Evolutionary conservation across 1,140 invertebrate species (phyloP), one percentile per base, ranked within the genome.

Genomic region (Tetramorium simillimum): DNA sequence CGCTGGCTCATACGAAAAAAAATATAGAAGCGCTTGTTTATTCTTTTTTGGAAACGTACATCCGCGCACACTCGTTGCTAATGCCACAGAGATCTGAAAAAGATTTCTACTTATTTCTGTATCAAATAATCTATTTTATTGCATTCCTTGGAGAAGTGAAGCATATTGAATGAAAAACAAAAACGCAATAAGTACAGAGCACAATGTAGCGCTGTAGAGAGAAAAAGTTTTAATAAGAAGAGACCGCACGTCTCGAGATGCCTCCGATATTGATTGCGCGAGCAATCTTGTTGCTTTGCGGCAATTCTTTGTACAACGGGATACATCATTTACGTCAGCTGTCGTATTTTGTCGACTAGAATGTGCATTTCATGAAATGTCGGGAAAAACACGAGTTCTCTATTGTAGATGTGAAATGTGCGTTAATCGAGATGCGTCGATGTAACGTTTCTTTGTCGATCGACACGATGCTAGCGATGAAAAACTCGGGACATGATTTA

Each of bases 311-410:
- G 24, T 62, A 77, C 75, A 77, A 63, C 58, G 56, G 40, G 51
- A 77, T 24, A 62, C 16, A 58, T 43, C 28, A 63, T 77, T 76
- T 77, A 77, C 24, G 58, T 62, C 56, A 43, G 24, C 75, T 28
- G 60, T 40, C n/a, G 75, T 28, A 77, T 46, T 77, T 77, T 43
- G 58, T 49, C 12, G 75, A 46, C 16, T 28, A 2, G 21, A 46
- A 14, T 40, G 40, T 10, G 49, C 37, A 58, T 21, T 60, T 40
- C 24, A 18, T 9, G 40, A 62, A 62, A 33, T 0, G 28, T 63
- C 4, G 40, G 37, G 37, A 37, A 43, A 43, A 46, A 7, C 7
- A 12, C 56, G 43, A 46, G 33, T 2, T 43, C 14, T 62, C 14
- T 62, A 28, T 63, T 63, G 9, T 33, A 33, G 33, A 63, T 18